These are phyloP conservation scores for Harpalus rubripes DNA, from an alignment of 2,888 invertebrate species.

Conservation along the genomic window DNA sequence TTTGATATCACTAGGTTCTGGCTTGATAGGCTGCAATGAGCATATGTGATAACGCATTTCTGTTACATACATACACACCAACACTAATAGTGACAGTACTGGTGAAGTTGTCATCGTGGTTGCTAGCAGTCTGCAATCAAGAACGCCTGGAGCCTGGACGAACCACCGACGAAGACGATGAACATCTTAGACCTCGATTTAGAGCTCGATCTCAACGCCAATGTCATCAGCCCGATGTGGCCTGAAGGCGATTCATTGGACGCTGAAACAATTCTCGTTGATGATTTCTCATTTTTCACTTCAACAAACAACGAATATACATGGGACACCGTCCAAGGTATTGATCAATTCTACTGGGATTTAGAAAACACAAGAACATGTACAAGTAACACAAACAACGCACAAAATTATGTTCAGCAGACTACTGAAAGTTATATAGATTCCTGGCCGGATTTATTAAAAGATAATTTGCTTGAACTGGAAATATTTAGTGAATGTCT, in stretches of 20 bases:
- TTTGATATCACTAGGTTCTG: conserved; percentile 25
- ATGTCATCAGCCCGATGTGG: conserved; percentile 54
- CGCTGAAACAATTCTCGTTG: conserved; percentile 7
- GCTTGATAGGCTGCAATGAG: conserved; percentile 1
- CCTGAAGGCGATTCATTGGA: conserved; percentile 20
- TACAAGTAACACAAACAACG: not conserved
- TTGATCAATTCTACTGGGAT: not conserved
- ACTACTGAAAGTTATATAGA: not conserved
- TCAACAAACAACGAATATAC: conserved; percentile 16
- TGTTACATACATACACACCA: conserved; percentile 11
- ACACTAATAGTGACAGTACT: not conserved
- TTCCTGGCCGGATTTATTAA: conserved; percentile 38
- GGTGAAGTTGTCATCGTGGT: not conserved
- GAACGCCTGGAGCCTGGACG: not conserved
- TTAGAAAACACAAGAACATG: not conserved
- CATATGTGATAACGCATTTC: conserved; percentile 15
- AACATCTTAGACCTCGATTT: conserved; percentile 32
- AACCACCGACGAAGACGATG: conserved; percentile 4
- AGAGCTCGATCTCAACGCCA: conserved; percentile 47
- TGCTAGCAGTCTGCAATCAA: not conserved
- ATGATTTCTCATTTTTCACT: conserved; percentile 10
- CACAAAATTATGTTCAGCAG: not conserved
- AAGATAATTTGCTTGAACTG: conserved; percentile 56
- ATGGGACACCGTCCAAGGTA: not conserved
- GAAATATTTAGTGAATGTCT: conserved; percentile 57